Base-by-base conservation (phyloP, 2,888 invertebrate species). In the Campaea margaritaria region DNA sequence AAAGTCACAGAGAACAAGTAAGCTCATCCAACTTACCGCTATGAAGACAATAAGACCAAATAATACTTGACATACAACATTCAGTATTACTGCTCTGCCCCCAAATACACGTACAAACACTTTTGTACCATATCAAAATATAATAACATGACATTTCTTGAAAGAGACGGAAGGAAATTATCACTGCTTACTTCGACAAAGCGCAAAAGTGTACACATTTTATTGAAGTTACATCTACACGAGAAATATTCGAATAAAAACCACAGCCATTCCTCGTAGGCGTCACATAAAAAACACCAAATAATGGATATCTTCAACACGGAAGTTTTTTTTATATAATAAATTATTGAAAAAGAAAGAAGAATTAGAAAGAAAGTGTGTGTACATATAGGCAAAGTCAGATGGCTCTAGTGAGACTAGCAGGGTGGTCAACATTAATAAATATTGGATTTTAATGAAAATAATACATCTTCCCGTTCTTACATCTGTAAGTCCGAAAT, bases 241-340 rank as follows among this genome's bases (percentile, higher is more conserved):
- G 57, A 70, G 66, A 65, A 69, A 68, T 42, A 65, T 64, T 58
- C 61, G 60, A 64, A 61, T 64, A 44, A 58, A 31, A 56, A 66
- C 63, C 71, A 73, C 73, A 73, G 72, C 72, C 72, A 64, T 67
- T 65, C 67, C 64, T 65, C 65, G 43, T 36, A 44, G 21, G 34
- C 36, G 34, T 51, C 28, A 42, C 27, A 51, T 21, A 51, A 36
- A 50, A 16, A n/a, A n/a, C n/a, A n/a, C 4, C 10, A 12, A n/a
- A 12, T n/a, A n/a, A 38, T 1, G 38, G 4, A n/a, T 3, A 38
- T 2, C 2, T n/a, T 38, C 38, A 16, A 16, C 11, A 21, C 42
- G 15, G 16, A 34, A 34, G 10, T 34, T 11, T 5, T 2, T 34
- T 34, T 5, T 9, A 11, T 5, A 11, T 34, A 5, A 34, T 11